Evolutionary conservation across 2,797 vertebrate genomes (phyloP).

Genomic region (Microchirus variegatus): DNA sequence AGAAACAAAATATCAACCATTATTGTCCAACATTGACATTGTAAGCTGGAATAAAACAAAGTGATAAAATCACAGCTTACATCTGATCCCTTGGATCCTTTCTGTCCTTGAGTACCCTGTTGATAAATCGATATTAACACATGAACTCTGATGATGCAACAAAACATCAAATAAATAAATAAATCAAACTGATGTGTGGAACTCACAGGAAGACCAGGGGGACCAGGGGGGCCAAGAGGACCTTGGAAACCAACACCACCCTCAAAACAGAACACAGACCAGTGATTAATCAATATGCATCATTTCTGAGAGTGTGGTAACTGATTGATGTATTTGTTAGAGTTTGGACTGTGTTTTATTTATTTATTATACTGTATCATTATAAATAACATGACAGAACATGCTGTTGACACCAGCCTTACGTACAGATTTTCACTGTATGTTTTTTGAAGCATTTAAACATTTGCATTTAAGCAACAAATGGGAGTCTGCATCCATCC

Average conservation of each 20-base stretch:
- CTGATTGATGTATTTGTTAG: neutral
- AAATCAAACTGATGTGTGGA: constrained; percentile 3
- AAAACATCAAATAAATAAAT: neutral
- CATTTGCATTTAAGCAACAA: too few species aligned
- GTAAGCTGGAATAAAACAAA: neutral
- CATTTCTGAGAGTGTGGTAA: neutral
- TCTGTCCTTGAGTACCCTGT: constrained; percentile 93
- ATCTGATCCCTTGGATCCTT: constrained; percentile 92
- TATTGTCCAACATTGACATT: rapidly evolving
- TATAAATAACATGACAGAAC: too few species aligned
- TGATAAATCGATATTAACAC: constrained; percentile 6
- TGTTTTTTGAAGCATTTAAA: too few species aligned
- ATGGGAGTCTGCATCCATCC: too few species aligned
- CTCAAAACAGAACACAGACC: constrained; percentile 68
- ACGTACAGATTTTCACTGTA: too few species aligned
- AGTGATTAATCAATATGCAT: constrained; percentile 18
- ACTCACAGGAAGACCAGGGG: constrained; percentile 96
- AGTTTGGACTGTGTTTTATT: too few species aligned
- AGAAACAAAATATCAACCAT: neutral
- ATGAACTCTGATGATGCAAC: neutral
- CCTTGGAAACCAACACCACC: constrained; percentile 86
- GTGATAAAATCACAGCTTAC: constrained; percentile 81
- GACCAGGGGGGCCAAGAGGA: constrained; percentile 93
- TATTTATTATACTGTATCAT: too few species aligned
- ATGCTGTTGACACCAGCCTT: too few species aligned